Evolutionary conservation across 2,113 vertebrate species (phyloP), one percentile per base, ranked within the genome.

Genomic region (Plotosus lineatus): DNA sequence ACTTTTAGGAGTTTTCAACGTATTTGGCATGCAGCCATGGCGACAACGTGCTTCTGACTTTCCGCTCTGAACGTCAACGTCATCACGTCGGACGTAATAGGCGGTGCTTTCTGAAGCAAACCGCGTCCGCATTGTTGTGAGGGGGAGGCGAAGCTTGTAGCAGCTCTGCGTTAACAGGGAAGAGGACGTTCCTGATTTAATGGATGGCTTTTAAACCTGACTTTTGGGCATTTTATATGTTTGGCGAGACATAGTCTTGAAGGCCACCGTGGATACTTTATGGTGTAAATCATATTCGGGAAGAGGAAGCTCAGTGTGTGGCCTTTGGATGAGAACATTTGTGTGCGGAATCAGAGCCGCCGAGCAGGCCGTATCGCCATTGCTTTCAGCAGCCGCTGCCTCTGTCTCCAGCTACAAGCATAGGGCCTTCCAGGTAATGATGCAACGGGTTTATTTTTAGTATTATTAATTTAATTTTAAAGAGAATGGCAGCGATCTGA

Each of bases 51-150:
- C 23, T 53, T 28, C 40, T 12, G n/a, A n/a, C n/a, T n/a, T 10
- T 6, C 42, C 68, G 0, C 6, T 28, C 51, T 26, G n/a, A 12
- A 87, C 85, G 89, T 90, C 87, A 82, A 86, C 91, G 92, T 87
- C 82, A 86, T 61, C 44, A 82, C 87, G 86, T 87, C 17, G 55
- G 75, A 89, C 90, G 92, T 89, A 69, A 80, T 84, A 90, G 90
- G 90, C 91, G 91, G 92, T 89, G 90, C 91, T 82, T 92, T 91
- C 86, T 90, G 89, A 89, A 88, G 28, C 86, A 79, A 90, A 21
- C 69, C 79, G 87, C 76, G 79, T 81, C 82, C 88, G 92, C 92
- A 93, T 93, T 93, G 92, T 93, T 93, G 92, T 92, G 91, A 91
- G 91, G 68, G 90, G 91, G 92, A 65, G 83, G 83, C 79, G 81